Percentiles rank a stretch among this genome's conserved stretches.
phyloP scores from a whole-genome alignment of 2,113 vertebrate genomes.

The Brachypodius melanocephalos region DNA sequence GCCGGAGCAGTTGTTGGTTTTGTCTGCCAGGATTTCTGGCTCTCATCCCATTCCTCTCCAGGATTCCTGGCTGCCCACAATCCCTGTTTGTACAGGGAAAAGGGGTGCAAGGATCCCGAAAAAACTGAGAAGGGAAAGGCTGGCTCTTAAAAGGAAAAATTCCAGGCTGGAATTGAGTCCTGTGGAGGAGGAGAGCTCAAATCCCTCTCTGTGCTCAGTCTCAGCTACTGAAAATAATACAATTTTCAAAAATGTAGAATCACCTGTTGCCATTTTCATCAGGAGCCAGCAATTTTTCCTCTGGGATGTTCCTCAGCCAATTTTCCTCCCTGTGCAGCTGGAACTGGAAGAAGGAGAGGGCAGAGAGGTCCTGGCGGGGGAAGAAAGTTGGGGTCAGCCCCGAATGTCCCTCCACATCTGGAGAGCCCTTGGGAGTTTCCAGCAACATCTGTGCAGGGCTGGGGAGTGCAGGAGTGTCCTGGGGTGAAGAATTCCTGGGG shows the following conservation, averaged over 20 bases:
- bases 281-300: slow-evolving; percentile 57
- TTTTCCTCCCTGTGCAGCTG: slow-evolving; percentile 78
- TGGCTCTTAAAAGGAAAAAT: not conserved
- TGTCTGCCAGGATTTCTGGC: not conserved
- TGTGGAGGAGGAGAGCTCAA: not conserved
- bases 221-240: not conserved
- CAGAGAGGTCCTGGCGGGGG: slow-evolving; percentile 15
- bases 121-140: not conserved
- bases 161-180: not conserved
- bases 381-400: not conserved
- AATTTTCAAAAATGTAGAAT: too few relatives aligned
- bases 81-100: not conserved
- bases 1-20: not conserved
- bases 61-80: too few relatives aligned
- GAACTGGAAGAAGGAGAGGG: slow-evolving; percentile 75
- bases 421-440: not conserved
- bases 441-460: not conserved
- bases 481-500: not conserved
- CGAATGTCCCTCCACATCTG: not conserved
- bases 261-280: slow-evolving; percentile 73
- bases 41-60: not conserved
- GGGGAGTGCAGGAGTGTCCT: not conserved
- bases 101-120: not conserved
- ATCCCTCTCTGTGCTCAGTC: not conserved
- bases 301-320: slow-evolving; percentile 58